Base-by-base conservation (phyloP, 2,113 vertebrate species). In the Alexandromys fortis region DNA sequence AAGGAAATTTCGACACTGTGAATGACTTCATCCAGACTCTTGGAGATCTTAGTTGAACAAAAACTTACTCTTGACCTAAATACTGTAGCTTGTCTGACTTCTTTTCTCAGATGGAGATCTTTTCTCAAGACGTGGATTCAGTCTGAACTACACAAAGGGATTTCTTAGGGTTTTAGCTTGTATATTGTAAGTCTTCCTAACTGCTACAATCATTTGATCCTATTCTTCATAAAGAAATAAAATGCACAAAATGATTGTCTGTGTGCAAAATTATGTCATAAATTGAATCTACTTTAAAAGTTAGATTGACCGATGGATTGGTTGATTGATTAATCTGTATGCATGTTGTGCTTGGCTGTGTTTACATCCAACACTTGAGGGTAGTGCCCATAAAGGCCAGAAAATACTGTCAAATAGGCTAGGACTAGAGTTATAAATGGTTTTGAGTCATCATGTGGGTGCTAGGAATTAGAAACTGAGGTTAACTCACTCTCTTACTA, bases 401-500 rank as follows among this genome's bases (percentile, higher is more conserved):
- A 28, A 28, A 11, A 83, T 13, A 42, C 6, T 16, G 6, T 42
- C 24, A 83, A 42, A 16, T 61, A 61, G 14, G 3, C n/a, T 82
- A 82, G 22, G 38, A 28, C 6, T 38, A 38, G 22, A 83, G n/a
- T 28, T 42, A 28, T 16, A 38, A 33, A 28, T 76, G 24, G 11
- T 28, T 75, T 9, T 28, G 12, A 42, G 14, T 42, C 22, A 42
- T 17, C 38, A 38, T 42, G 35, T 61, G n/a, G 1, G 12, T 82
- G 10, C 52, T 82, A 22, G 13, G 7, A 61, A 35, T 28, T 42
- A 22, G n/a, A 22, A 61, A 83, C 33, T 7, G 42, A 45, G 24
- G n/a, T 61, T 1, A 28, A 61, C 22, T 42, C 0, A 16, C 0
- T 38, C 7, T 83, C n/a, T 7, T 61, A 10, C 7, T 1, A 13